phyloP scores from a whole-genome alignment of 2,888 invertebrate genomes.

The Plemyria rubiginata region DNA sequence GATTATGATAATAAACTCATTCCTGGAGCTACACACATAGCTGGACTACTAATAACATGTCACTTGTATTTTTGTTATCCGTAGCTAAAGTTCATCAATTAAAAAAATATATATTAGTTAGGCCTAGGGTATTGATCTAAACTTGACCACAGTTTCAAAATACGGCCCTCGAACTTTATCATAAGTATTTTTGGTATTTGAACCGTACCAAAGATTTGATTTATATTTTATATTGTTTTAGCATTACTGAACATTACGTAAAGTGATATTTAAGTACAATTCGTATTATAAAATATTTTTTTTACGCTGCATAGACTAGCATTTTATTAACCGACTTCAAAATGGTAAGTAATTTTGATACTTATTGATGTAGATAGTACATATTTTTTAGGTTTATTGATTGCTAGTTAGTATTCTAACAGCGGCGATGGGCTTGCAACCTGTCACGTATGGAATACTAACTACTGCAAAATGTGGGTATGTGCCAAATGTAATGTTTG shows the following conservation, averaged over 20 bases:
- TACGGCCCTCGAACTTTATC: slow-evolving; percentile 31
- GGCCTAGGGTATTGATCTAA: too few species aligned
- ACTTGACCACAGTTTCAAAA: not conserved
- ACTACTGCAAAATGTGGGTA: too few species aligned
- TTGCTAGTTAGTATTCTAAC: too few species aligned
- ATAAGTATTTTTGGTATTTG: slow-evolving; percentile 42
- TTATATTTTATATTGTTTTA: slow-evolving; percentile 20
- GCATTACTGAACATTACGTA: slow-evolving; percentile 22
- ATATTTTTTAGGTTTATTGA: slow-evolving; percentile 46
- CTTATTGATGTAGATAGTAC: slow-evolving; percentile 50
- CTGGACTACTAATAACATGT: too few species aligned
- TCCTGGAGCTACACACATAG: too few species aligned
- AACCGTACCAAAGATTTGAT: slow-evolving; percentile 31
- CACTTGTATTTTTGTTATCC: too few species aligned
- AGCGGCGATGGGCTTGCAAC: too few species aligned
- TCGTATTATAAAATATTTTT: slow-evolving; percentile 47
- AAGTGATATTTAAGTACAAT: slow-evolving; percentile 41
- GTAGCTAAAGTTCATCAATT: too few species aligned
- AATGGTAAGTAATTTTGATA: slow-evolving; percentile 39
- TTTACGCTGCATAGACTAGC: slow-evolving; percentile 47
- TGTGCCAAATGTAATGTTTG: too few species aligned
- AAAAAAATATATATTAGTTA: too few species aligned
- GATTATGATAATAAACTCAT: too few species aligned
- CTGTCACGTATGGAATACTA: too few species aligned
- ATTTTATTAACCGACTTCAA: slow-evolving; percentile 47